Conservation (phyloP, 2,113 vertebrate genomes). For the Notothenia coriiceps region DNA sequence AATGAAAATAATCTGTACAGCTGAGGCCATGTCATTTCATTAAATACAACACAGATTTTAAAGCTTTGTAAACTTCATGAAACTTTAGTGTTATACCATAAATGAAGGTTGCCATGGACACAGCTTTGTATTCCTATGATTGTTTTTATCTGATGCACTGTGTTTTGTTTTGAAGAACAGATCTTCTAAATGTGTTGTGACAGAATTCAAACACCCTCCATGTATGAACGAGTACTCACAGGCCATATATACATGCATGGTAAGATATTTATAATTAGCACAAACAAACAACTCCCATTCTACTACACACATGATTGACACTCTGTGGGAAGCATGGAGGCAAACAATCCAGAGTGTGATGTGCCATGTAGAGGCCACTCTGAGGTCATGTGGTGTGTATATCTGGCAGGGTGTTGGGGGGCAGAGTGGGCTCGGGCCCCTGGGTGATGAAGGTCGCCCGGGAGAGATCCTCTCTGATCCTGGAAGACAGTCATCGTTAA, state of each 20-base stretch:
- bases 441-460: conserved; percentile 84
- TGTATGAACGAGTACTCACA: background rate
- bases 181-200: background rate
- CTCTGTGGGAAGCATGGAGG: conserved; percentile 24
- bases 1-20: conserved; percentile 28
- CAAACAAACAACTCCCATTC: conserved; percentile 32
- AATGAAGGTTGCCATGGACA: conserved; percentile 2
- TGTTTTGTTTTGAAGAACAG: background rate
- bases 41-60: conserved; percentile 21
- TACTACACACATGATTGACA: conserved; percentile 31
- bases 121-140: background rate
- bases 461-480: conserved; percentile 72
- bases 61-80: background rate
- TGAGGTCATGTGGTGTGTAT: conserved; percentile 71
- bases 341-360: conserved; percentile 38
- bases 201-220: conserved; percentile 18
- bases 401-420: conserved; percentile 58
- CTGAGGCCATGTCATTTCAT: background rate
- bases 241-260: background rate
- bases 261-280: conserved; percentile 43
- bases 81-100: background rate
- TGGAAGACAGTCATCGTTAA: conserved; percentile 73
- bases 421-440: conserved; percentile 67
- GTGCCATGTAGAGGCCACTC: conserved; percentile 30
- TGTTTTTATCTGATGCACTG: background rate